Percentiles rank a stretch among this genome's conserved stretches.
Evolutionary conservation across 1,140 invertebrate species (phyloP).

Genomic region (Brachionus asplanchnoidis): DNA sequence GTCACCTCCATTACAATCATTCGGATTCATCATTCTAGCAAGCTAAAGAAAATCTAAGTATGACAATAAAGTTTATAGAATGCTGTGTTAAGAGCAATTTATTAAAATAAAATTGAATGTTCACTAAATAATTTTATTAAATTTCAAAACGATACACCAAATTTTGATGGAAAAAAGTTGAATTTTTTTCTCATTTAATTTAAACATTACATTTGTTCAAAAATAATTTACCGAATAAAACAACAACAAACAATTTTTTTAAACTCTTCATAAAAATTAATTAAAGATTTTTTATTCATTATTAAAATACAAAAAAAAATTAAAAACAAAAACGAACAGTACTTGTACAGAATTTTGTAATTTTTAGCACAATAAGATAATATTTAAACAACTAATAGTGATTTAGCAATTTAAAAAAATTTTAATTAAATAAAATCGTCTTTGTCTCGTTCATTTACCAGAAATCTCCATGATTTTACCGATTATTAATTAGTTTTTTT

Average conservation of each 20-base stretch:
- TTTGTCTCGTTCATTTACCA: too few species aligned
- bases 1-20: slow-evolving; percentile 24
- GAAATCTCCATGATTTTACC: too few species aligned
- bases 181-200: not conserved
- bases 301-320: too few species aligned
- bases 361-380: too few species aligned
- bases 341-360: too few species aligned
- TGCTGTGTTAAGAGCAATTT: slow-evolving; percentile 38
- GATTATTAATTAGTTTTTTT: too few species aligned
- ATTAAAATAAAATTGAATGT: not conserved
- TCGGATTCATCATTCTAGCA: slow-evolving; percentile 36
- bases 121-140: not conserved
- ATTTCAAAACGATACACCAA: not conserved
- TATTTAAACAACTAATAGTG: too few species aligned
- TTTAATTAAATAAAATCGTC: too few species aligned
- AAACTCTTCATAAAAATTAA: not conserved
- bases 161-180: not conserved
- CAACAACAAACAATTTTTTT: not conserved
- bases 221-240: not conserved
- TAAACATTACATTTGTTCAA: not conserved
- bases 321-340: too few species aligned
- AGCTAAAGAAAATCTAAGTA: not conserved
- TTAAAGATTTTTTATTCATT: too few species aligned
- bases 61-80: not conserved
- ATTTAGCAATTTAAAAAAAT: too few species aligned